Conservation (phyloP, 2,888 invertebrate species). For the Apamea anceps region DNA sequence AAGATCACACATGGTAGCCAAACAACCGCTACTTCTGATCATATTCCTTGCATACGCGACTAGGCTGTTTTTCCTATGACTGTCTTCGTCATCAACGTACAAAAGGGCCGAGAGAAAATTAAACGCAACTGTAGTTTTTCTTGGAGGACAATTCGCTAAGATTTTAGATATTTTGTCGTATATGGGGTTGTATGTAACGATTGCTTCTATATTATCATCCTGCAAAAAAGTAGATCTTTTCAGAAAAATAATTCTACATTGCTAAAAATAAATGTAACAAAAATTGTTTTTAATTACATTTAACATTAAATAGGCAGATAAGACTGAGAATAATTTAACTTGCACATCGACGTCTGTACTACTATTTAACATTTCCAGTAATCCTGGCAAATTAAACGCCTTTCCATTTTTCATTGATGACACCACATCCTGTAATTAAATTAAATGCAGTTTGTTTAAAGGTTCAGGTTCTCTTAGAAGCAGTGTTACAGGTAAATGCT, state of each 20-base stretch:
- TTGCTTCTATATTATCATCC: constrained; percentile 70
- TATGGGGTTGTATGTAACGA: constrained; percentile 75
- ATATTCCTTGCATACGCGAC: constrained; percentile 77
- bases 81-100: constrained; percentile 69
- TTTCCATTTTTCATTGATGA: constrained; percentile 57
- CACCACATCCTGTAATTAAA: constrained; percentile 67
- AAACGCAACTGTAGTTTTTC: constrained; percentile 73
- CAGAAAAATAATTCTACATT: background rate
- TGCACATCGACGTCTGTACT: constrained; percentile 73
- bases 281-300: constrained; percentile 75
- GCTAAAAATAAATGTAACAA: too few species aligned
- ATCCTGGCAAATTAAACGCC: constrained; percentile 68
- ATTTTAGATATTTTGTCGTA: constrained; percentile 77
- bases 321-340: constrained; percentile 76
- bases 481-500: background rate
- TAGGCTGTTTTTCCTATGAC: constrained; percentile 66
- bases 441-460: constrained; percentile 4
- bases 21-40: constrained; percentile 82
- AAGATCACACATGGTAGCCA: constrained; percentile 78
- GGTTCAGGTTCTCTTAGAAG: background rate
- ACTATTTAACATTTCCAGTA: constrained; percentile 75
- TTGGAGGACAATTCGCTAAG: constrained; percentile 71
- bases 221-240: constrained; percentile 64
- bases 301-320: constrained; percentile 75
- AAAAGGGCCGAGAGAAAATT: constrained; percentile 80